These are phyloP conservation scores for Prostheceraeus crozeri DNA, from an alignment of 2,888 invertebrate genomes.

Conservation along the genomic window DNA sequence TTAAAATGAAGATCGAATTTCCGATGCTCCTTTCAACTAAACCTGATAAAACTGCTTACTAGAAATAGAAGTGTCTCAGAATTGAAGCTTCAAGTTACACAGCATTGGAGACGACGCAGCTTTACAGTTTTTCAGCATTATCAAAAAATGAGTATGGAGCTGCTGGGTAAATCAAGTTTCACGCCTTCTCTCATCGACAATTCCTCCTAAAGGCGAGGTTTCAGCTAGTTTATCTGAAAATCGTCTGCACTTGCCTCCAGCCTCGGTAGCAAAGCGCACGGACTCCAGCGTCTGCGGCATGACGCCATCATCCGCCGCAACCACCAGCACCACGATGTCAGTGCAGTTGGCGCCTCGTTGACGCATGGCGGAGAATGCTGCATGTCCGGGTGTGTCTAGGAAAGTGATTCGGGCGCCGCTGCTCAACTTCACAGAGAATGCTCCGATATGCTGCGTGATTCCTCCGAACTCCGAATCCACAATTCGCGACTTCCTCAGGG, in stretches of 20 bases:
- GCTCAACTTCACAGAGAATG: constrained; percentile 65
- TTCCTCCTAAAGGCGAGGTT: too few species aligned
- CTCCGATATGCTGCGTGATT: constrained; percentile 97
- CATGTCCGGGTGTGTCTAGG: constrained; percentile 96
- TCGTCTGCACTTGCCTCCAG: constrained; percentile 60
- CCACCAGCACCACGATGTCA: constrained; percentile 78
- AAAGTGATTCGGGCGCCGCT: constrained; percentile 67
- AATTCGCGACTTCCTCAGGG: constrained; percentile 73
- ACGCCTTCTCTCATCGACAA: too few species aligned
- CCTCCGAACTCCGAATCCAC: constrained; percentile 91
- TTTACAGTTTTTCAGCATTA: too few species aligned
- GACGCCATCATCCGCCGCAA: constrained; percentile 96
- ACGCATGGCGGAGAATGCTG: constrained; percentile 88
- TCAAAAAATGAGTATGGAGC: too few species aligned
- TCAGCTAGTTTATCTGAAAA: too few species aligned
- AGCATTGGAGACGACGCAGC: too few species aligned
- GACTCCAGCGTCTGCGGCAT: constrained; percentile 94
- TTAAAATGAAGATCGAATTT: too few species aligned
- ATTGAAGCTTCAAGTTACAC: too few species aligned
- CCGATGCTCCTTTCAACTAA: too few species aligned
- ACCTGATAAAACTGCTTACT: too few species aligned
- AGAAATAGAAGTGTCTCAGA: too few species aligned
- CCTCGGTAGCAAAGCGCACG: constrained; percentile 72
- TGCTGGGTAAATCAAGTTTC: too few species aligned
- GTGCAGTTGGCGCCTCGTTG: constrained; percentile 87